These are phyloP conservation scores for Ameiurus melas DNA, from an alignment of 2,113 vertebrate genomes.

Conservation along the genomic window DNA sequence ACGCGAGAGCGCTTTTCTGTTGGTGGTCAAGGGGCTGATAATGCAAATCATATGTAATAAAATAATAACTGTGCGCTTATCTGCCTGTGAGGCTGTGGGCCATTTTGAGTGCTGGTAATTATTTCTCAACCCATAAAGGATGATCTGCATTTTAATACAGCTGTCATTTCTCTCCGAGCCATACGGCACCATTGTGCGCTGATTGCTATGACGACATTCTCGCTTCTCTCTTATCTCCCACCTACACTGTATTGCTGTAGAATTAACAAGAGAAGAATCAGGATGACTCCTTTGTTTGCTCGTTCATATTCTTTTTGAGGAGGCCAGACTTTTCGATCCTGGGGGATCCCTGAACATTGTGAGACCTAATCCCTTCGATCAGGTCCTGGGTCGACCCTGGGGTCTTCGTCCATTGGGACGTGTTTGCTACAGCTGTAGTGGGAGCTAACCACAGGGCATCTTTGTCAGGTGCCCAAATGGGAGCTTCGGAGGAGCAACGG, in stretches of 20 bases:
- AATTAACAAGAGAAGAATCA: background rate
- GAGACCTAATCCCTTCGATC: background rate
- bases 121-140: slow-evolving; percentile 26
- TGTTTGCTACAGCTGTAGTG: background rate
- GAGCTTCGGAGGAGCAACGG: background rate
- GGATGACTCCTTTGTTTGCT: background rate
- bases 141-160: slow-evolving; percentile 50
- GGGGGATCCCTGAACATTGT: background rate
- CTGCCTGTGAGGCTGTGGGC: background rate
- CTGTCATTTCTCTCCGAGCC: slow-evolving; percentile 30
- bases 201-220: slow-evolving; percentile 48
- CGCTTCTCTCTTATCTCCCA: slow-evolving; percentile 18
- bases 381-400: background rate
- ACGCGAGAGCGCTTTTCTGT: background rate
- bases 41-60: slow-evolving; percentile 32
- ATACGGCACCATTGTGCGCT: slow-evolving; percentile 17
- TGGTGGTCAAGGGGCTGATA: slow-evolving; percentile 30
- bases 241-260: slow-evolving; percentile 1
- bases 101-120: slow-evolving; percentile 32
- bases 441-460: background rate
- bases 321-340: background rate
- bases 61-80: slow-evolving; percentile 27
- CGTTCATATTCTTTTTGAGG: background rate
- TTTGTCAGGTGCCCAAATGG: background rate
- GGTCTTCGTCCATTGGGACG: background rate